A percentile compares a stretch with the other conserved stretches of the same genome.
Evolutionary conservation across 2,113 vertebrate genomes (phyloP).

Genomic region (Anhinga rufa): DNA sequence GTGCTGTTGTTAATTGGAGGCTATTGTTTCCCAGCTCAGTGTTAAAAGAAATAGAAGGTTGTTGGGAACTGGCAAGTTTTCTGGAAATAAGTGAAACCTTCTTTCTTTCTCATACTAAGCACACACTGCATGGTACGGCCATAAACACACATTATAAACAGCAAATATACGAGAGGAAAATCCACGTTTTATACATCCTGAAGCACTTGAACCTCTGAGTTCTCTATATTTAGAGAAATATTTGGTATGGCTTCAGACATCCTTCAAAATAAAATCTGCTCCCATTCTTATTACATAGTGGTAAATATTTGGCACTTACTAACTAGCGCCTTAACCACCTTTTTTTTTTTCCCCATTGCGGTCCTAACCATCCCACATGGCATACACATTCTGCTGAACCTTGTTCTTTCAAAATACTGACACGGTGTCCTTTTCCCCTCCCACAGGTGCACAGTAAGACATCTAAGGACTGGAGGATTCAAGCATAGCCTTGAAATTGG

Average conservation of each 20-base stretch:
- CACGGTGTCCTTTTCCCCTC: background rate
- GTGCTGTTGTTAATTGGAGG: background rate
- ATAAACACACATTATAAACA: constrained; percentile 57
- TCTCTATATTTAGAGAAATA: constrained; percentile 38
- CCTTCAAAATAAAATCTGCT: constrained; percentile 9
- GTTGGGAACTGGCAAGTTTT: constrained; percentile 6
- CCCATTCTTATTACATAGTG: background rate
- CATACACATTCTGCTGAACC: background rate
- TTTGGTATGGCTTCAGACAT: background rate
- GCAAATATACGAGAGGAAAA: constrained; percentile 55
- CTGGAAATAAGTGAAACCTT: constrained; percentile 42
- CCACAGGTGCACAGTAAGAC: background rate
- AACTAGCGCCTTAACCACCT: background rate
- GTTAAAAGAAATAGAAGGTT: background rate
- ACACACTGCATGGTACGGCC: background rate
- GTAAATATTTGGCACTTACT: constrained; percentile 30
- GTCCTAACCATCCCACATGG: background rate
- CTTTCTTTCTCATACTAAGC: constrained; percentile 18
- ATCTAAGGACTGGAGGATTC: background rate
- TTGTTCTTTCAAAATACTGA: background rate
- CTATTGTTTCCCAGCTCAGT: background rate
- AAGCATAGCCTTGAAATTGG: background rate
- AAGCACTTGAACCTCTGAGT: constrained; percentile 37
- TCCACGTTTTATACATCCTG: constrained; percentile 59
- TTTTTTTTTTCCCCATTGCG: background rate